These are phyloP conservation scores for Erebia ligea DNA, from an alignment of 2,888 invertebrate genomes.

Conservation along the genomic window DNA sequence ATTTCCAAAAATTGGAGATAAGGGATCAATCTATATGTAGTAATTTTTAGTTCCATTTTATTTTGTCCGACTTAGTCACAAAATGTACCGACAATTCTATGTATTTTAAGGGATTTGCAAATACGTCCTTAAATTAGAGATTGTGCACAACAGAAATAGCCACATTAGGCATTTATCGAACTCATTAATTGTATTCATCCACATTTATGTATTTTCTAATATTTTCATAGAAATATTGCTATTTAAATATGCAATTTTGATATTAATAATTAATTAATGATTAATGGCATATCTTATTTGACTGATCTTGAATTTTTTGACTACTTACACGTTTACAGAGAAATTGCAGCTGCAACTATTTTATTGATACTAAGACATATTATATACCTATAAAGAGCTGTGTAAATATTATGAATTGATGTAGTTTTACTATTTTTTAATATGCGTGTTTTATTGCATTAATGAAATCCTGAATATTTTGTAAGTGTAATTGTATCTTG, in stretches of 20 bases:
- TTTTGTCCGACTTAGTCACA: too few species aligned
- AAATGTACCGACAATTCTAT: too few species aligned
- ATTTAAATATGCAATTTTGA: constrained; percentile 12
- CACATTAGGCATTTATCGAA: background rate
- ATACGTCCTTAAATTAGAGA: too few species aligned
- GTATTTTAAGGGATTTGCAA: too few species aligned
- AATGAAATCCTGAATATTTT: constrained; percentile 40
- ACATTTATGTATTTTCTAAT: background rate
- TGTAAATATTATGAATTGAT: constrained; percentile 19
- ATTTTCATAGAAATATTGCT: background rate
- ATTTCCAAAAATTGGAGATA: too few species aligned
- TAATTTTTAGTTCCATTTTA: too few species aligned
- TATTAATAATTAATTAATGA: background rate
- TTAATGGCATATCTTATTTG: constrained; percentile 29
- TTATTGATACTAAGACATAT: background rate
- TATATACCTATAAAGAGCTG: background rate
- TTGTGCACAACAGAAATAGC: background rate
- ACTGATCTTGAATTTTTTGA: constrained; percentile 36
- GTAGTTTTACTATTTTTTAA: constrained; percentile 28
- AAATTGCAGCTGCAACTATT: constrained; percentile 6
- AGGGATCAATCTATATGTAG: too few species aligned
- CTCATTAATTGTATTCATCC: background rate
- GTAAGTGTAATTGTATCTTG: constrained; percentile 44
- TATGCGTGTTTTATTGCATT: constrained; percentile 22
- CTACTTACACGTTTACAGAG: constrained; percentile 18